Conservation (phyloP, 64 coral and sea anemone genomes). For the Stichodactyla mertensii region DNA sequence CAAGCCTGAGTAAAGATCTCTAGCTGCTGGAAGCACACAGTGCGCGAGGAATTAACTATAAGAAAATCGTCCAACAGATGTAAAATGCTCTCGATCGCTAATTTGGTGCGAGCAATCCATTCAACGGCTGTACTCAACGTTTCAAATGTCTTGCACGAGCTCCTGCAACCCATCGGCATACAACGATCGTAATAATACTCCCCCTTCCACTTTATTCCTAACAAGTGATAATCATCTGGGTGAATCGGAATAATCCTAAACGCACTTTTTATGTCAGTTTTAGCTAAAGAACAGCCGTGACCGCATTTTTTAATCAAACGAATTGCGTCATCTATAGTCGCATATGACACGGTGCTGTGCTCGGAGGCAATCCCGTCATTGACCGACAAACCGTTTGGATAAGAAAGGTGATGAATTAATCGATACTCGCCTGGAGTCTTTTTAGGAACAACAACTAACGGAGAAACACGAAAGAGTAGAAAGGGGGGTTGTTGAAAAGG, state of each 20-base stretch:
- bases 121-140: conserved; percentile 9
- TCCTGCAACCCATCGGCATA: background rate
- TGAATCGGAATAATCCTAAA: background rate
- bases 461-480: conserved; percentile 11
- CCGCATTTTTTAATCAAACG: conserved; percentile 7
- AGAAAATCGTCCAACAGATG: too few species aligned
- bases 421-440: background rate
- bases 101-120: conserved; percentile 1
- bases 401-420: conserved; percentile 27
- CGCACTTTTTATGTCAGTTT: conserved; percentile 27
- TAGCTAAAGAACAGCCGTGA: conserved; percentile 24
- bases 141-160: conserved; percentile 36
- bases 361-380: conserved; percentile 24
- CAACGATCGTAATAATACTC: background rate
- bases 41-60: background rate
- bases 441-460: conserved; percentile 14
- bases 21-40: background rate
- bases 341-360: conserved; percentile 16
- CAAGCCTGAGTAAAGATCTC: background rate
- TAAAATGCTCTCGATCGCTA: background rate
- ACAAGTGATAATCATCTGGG: background rate
- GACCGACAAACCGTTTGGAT: conserved; percentile 16
- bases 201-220: conserved; percentile 17
- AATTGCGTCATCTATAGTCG: conserved; percentile 26
- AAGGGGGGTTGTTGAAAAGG: conserved; percentile 13